Base-by-base conservation (phyloP, 2,888 invertebrate genomes). In the Chironomus riparius region DNA sequence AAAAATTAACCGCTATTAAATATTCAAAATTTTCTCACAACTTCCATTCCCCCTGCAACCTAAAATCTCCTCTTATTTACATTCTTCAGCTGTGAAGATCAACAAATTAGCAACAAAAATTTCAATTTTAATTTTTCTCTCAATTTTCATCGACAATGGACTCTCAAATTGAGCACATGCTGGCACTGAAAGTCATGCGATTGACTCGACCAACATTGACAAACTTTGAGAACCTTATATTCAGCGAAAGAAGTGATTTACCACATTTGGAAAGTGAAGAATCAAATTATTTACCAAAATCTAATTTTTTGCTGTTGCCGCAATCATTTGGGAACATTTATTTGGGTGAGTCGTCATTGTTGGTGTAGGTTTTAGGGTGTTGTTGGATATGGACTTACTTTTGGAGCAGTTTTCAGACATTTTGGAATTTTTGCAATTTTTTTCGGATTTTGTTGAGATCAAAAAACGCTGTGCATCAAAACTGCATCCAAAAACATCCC, bases 241-340 rank as follows among this genome's bases (percentile, higher is more conserved):
- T 68, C 38, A 89, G 98, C 98, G 73, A 97, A 98, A 96, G 88
- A 98, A 79, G 87, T 98, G 78, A 97, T 97, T 1, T 90, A 95
- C 80, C 98, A 98, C 4, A 93, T 94, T 38, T 86, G 98, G 78
- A 56, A 3, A 4, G 50, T 91, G 91, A 94, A 0, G 88, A 92
- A 76, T 88, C 93, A 81, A 94, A 94, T 84, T 91, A 92, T 0
- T 85, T 93, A 75, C 89, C 91, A n/a, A 7, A 28, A 75, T 96
- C 97, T 1, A 94, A 97, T 81, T 94, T 97, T 82, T 87, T 98
- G 80, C 87, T 97, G 76, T 85, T 98, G 73, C 98, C 98, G 13
- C 98, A 98, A 86, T 96, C 94, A 83, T 98, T 98, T 85, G 98
- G 98, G 4, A 98, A 96, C 82, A 97, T 99, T 80, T 98, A 98